Conservation (phyloP, 2,888 invertebrate species). For the Caenorhabditis virilis region DNA sequence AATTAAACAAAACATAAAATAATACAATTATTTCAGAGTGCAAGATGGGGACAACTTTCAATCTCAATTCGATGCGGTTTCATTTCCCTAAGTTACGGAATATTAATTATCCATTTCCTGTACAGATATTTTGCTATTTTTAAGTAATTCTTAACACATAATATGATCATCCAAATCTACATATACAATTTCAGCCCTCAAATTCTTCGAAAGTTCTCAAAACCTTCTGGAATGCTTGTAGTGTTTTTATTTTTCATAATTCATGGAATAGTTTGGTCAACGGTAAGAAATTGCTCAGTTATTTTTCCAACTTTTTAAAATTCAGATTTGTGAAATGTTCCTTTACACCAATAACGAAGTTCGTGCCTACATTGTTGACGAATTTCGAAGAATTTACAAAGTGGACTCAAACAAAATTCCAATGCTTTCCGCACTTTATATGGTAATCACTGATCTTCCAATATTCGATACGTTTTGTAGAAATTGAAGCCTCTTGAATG, state of each 20-base stretch:
- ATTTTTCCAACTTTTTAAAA: background rate
- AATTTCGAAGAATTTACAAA: slow-evolving; percentile 8
- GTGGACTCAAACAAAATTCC: slow-evolving; percentile 17
- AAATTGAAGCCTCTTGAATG: too few relatives aligned
- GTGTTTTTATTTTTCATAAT: slow-evolving; percentile 12
- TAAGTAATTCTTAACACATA: background rate
- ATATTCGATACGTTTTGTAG: too few relatives aligned
- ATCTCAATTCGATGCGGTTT: slow-evolving; percentile 23
- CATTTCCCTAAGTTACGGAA: slow-evolving; percentile 27
- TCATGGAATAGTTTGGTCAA: slow-evolving; percentile 26
- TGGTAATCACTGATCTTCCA: slow-evolving; percentile 5
- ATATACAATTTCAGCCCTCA: slow-evolving; percentile 11
- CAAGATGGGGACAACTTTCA: slow-evolving; percentile 21
- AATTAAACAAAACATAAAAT: too few relatives aligned
- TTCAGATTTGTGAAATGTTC: slow-evolving; percentile 3
- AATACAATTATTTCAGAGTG: too few relatives aligned
- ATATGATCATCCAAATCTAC: background rate
- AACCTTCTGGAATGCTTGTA: slow-evolving; percentile 9
- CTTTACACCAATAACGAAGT: slow-evolving; percentile 7
- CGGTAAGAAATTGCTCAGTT: slow-evolving; percentile 1
- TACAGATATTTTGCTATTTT: slow-evolving; percentile 30
- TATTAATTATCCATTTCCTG: slow-evolving; percentile 22
- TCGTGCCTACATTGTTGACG: slow-evolving; percentile 13
- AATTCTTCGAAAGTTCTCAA: slow-evolving; percentile 1
- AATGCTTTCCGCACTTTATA: slow-evolving; percentile 16